These are phyloP conservation scores for Adelphocoris suturalis DNA, from an alignment of 2,888 invertebrate genomes.

Conservation along the genomic window DNA sequence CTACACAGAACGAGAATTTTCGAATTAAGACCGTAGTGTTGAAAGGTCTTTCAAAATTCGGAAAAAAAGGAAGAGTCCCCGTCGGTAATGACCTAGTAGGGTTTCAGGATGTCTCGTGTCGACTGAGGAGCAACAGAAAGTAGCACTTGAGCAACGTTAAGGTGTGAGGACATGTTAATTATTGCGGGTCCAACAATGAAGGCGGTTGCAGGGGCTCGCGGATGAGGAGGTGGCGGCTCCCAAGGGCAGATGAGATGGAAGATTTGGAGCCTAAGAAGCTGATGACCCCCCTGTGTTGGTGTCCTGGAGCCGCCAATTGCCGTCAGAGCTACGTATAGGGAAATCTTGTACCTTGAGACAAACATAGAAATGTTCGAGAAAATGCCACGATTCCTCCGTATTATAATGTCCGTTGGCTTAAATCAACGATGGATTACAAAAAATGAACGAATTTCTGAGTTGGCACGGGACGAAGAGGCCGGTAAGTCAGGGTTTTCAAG, in stretches of 20 bases:
- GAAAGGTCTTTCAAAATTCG: constrained; percentile 21
- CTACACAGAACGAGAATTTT: too few species aligned
- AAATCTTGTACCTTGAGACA: too few species aligned
- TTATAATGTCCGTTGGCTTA: too few species aligned
- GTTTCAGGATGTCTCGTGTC: constrained; percentile 39
- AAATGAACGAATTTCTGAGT: too few species aligned
- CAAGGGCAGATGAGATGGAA: constrained; percentile 47
- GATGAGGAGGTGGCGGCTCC: constrained; percentile 27
- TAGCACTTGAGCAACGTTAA: constrained; percentile 27
- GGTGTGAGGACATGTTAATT: constrained; percentile 55
- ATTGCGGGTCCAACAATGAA: constrained; percentile 51
- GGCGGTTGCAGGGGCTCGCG: constrained; percentile 13
- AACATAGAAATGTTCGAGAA: too few species aligned
- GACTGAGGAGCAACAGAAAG: neutral
- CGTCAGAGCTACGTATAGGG: too few species aligned
- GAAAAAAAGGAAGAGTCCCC: neutral
- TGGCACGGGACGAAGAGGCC: too few species aligned
- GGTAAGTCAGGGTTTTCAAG: too few species aligned
- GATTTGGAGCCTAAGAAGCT: constrained; percentile 40
- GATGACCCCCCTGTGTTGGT: constrained; percentile 8
- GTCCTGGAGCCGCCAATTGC: neutral
- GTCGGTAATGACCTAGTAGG: constrained; percentile 7
- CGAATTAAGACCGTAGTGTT: neutral
- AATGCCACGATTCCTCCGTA: neutral
- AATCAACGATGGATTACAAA: too few species aligned